Conservation (phyloP, 2,888 invertebrate genomes). For the Helicoverpa assulta region DNA sequence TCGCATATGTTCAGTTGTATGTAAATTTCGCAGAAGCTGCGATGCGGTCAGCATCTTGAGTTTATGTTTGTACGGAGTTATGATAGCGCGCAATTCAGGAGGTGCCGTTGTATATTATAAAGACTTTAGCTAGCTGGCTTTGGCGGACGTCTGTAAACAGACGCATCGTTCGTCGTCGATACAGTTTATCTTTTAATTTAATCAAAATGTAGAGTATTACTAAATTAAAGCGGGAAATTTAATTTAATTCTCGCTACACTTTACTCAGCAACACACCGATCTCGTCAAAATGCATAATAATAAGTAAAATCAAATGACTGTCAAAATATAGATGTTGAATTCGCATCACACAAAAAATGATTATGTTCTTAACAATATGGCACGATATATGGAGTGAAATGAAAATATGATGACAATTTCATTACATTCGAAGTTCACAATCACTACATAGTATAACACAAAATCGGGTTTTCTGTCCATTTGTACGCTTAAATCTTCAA, state of each 20-base stretch:
- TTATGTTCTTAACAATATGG: no score
- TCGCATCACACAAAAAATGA: no score
- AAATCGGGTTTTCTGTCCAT: no score
- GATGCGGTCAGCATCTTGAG: slow-evolving; percentile 59
- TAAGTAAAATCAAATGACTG: no score
- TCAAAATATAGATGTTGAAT: no score
- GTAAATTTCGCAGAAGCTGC: slow-evolving; percentile 68
- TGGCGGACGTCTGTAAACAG: slow-evolving; percentile 73
- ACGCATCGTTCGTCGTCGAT: slow-evolving; percentile 47
- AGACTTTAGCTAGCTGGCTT: slow-evolving; percentile 58
- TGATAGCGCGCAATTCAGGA: slow-evolving; percentile 56
- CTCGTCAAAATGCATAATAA: no score
- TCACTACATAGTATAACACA: no score
- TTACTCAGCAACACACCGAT: no score
- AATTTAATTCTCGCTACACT: neutral
- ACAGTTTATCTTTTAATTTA: slow-evolving; percentile 36
- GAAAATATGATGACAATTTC: no score
- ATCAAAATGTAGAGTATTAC: neutral
- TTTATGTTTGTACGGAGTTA: slow-evolving; percentile 60
- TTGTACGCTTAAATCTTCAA: no score
- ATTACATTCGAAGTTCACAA: no score
- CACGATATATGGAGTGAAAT: no score
- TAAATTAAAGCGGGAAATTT: neutral
- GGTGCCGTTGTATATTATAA: slow-evolving; percentile 53
- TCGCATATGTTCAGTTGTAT: slow-evolving; percentile 60